Evolutionary conservation across 2,113 vertebrate species (phyloP).

Genomic region (Coptodon rendalli): DNA sequence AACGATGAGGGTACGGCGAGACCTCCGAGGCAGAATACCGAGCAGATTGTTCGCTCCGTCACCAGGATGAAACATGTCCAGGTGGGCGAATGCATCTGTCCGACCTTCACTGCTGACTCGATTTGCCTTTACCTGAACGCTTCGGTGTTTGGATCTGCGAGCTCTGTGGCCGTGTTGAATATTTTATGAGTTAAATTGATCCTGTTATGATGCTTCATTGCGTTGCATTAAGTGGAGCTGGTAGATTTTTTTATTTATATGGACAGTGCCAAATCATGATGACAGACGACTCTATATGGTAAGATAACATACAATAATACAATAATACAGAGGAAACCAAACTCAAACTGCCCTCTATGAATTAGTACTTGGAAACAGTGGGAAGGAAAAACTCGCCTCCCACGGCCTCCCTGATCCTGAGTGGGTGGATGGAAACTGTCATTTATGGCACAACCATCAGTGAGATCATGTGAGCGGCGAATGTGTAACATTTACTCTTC

Average conservation of each 20-base stretch:
- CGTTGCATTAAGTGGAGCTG: neutral
- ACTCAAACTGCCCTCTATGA: no score
- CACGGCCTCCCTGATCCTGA: neutral
- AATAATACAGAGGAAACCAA: neutral
- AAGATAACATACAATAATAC: neutral
- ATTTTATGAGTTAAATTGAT: neutral
- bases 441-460: neutral
- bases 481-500: neutral
- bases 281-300: neutral
- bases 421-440: neutral
- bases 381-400: neutral
- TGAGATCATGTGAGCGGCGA: neutral
- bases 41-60: neutral
- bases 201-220: neutral
- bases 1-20: neutral
- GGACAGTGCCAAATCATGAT: neutral
- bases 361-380: neutral
- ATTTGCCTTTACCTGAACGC: neutral
- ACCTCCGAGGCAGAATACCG: neutral
- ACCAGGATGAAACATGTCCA: neutral
- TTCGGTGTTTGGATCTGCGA: neutral
- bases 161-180: neutral
- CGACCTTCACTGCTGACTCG: neutral
- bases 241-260: neutral
- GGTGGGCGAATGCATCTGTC: neutral